Conservation (phyloP, 2,797 vertebrate genomes). For the Acanthornis magna region DNA sequence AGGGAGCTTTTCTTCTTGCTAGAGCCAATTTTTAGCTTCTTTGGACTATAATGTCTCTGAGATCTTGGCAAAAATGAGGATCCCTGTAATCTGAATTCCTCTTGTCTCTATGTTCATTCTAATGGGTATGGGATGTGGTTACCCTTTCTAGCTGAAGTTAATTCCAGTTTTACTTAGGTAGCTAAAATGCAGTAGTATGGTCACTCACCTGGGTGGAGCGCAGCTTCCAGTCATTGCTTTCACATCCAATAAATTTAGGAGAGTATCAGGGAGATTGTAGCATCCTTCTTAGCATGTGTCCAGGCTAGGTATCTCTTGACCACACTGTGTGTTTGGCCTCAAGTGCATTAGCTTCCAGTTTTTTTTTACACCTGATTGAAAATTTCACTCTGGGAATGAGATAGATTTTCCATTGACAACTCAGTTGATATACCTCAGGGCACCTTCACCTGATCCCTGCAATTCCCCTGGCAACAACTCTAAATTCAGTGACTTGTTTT, state of each 20-base stretch:
- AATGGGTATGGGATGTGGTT: neutral
- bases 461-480: neutral
- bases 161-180: neutral
- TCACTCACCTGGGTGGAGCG: neutral
- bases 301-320: fast-evolving
- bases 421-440: neutral
- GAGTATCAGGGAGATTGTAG: neutral
- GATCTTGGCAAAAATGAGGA: neutral
- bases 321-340: neutral
- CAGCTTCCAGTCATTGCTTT: neutral
- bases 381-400: neutral
- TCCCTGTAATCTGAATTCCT: neutral
- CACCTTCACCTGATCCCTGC: neutral
- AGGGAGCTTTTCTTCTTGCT: neutral
- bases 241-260: neutral
- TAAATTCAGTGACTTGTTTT: neutral
- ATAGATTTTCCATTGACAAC: neutral
- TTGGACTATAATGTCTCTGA: neutral
- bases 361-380: neutral
- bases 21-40: neutral
- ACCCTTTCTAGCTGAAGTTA: neutral
- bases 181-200: neutral
- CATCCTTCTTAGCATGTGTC: neutral
- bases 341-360: neutral
- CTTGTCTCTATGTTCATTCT: neutral